Conservation (phyloP, 1,140 invertebrate species). For the Drosophila suzukii region DNA sequence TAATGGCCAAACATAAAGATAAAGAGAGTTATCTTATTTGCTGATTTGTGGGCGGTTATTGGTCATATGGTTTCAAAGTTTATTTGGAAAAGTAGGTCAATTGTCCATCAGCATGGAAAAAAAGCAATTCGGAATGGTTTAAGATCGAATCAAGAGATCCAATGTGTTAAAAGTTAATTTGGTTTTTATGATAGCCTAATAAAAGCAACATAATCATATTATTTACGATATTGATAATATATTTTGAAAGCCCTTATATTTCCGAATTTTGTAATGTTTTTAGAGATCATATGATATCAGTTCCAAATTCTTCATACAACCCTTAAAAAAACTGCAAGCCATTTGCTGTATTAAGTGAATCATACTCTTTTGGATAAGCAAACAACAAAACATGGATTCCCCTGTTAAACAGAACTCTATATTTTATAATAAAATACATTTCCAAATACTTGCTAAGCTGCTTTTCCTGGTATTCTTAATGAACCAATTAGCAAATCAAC, state of each 20-base stretch:
- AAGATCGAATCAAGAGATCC: background rate
- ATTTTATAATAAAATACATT: background rate
- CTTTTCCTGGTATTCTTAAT: conserved; percentile 31
- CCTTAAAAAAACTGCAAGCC: background rate
- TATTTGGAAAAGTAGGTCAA: conserved; percentile 38
- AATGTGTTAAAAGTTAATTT: background rate
- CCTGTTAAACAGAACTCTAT: conserved; percentile 11
- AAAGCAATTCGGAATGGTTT: background rate
- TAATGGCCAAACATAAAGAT: conserved; percentile 41
- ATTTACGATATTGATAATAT: background rate
- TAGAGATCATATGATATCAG: background rate
- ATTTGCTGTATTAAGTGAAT: conserved; percentile 4
- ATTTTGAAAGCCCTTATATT: background rate
- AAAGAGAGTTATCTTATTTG: conserved; percentile 43
- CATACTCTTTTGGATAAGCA: background rate
- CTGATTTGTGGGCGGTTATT: conserved; percentile 38
- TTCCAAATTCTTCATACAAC: background rate
- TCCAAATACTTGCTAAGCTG: background rate
- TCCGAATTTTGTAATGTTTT: too few relatives aligned
- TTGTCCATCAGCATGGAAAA: conserved; percentile 17
- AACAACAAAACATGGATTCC: conserved; percentile 1
- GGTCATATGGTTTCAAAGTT: conserved; percentile 20
- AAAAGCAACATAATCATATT: background rate
- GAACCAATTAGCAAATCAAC: conserved; percentile 38
- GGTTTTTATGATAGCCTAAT: background rate